Percentiles rank a stretch among this genome's conserved stretches.
Conservation (phyloP, 2,113 vertebrate species). For the Theristicus caerulescens region DNA sequence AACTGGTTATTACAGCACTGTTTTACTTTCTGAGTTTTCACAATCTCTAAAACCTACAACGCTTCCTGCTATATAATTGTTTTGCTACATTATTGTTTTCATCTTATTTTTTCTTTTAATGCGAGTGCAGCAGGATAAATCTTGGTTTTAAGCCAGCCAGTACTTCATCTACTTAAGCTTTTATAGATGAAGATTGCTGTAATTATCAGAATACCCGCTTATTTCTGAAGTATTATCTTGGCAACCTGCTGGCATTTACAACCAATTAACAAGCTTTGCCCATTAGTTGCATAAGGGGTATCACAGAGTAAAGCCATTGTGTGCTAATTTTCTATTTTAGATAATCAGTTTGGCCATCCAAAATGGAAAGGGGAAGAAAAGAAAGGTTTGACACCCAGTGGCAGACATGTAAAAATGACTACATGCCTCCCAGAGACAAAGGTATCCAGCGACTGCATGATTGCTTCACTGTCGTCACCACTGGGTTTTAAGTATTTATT, state of each 20-base stretch:
- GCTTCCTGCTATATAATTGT: slow-evolving; percentile 89
- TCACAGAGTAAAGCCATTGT: slow-evolving; percentile 85
- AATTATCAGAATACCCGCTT: slow-evolving; percentile 99
- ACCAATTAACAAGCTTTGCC: slow-evolving; percentile 97
- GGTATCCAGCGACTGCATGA: slow-evolving; percentile 79
- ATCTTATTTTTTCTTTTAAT: slow-evolving; percentile 88
- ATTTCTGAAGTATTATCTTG: slow-evolving; percentile 98
- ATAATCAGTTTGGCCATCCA: slow-evolving; percentile 85
- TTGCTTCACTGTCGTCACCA: slow-evolving; percentile 77
- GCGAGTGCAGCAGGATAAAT: slow-evolving; percentile 91
- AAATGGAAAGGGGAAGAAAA: slow-evolving; percentile 83
- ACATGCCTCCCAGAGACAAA: slow-evolving; percentile 82
- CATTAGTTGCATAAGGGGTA: slow-evolving; percentile 96
- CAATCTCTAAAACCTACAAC: slow-evolving; percentile 84
- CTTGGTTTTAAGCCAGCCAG: slow-evolving; percentile 88
- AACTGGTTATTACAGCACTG: slow-evolving; percentile 88
- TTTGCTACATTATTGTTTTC: slow-evolving; percentile 85
- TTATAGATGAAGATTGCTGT: slow-evolving; percentile 98
- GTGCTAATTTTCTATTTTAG: slow-evolving; percentile 91
- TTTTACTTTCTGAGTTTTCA: slow-evolving; percentile 89
- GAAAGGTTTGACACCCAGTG: slow-evolving; percentile 85
- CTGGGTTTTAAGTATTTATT: slow-evolving; percentile 80
- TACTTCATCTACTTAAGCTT: slow-evolving; percentile 93
- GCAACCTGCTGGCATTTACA: slow-evolving; percentile 95
- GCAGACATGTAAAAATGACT: slow-evolving; percentile 82